Base-by-base conservation (phyloP, 2,797 vertebrate species). In the Tokudaia muenninki region DNA sequence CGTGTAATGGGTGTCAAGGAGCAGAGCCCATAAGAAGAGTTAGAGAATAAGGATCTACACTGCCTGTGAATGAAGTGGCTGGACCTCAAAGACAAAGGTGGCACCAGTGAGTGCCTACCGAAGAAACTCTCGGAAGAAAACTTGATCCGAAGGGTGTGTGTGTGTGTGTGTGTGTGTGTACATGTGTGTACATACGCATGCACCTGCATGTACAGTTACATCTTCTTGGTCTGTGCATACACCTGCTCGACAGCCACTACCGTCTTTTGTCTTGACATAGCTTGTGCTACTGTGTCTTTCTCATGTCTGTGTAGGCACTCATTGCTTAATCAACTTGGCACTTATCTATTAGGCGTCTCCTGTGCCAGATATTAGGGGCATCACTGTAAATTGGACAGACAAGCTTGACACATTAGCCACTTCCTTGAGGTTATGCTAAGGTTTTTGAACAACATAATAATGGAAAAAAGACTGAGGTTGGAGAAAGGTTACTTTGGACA, bases 61-160 rank as follows among this genome's bases (percentile, higher is more conserved):
- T 59, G 61, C 7, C 16, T 88, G 21, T 0, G 4, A 5, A 72
- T 13, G 34, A 82, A 55, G 55, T 17, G 0, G 26, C 24, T n/a
- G 67, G 37, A 11, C 1, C 0, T n/a, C 67, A 41, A 2, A 37
- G 50, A 80, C 50, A 50, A 24, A 26, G 63, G n/a, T 47, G 26
- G 41, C 9, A 5, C 17, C 24, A 14, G 13, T 5, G 0, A 24
- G 6, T 9, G n/a, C 12, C 19, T 50, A 26, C 26, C 31, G 52
- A 34, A 55, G 50, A 11, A 24, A 22, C 16, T 41, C 12, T 1
- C 47, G 57, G 57, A 17, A 41, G 41, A 80, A 41, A 50, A 19
- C 10, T 22, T 59, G 57, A 22, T 21, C 21, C 57, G 7, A 59
- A 59, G 1, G 55, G 17, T 41, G 41, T 41, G 41, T 52, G 52